Evolutionary conservation across 2,888 invertebrate genomes (phyloP).

Genomic region (Caenorhabditis wallacei): DNA sequence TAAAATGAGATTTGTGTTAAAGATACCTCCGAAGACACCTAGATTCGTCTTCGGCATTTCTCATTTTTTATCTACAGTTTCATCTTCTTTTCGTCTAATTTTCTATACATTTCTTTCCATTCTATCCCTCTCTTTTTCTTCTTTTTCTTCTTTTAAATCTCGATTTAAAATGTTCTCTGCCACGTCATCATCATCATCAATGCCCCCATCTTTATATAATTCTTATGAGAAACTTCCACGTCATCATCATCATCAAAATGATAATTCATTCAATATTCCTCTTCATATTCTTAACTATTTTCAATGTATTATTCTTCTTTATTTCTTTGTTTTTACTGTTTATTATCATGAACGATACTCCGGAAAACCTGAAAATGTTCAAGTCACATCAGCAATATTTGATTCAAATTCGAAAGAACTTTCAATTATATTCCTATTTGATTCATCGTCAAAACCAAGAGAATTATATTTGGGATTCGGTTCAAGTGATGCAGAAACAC

Average conservation of each 20-base stretch:
- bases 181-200: conserved; percentile 44
- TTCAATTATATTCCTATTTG: conserved; percentile 37
- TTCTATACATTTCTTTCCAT: conserved; percentile 28
- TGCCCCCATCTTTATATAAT: conserved; percentile 22
- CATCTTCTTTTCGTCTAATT: conserved; percentile 40
- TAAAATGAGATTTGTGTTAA: conserved; percentile 4
- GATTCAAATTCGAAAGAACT: conserved; percentile 27
- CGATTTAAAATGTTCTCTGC: conserved; percentile 40
- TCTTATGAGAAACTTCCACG: conserved; percentile 36
- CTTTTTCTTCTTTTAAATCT: conserved; percentile 23
- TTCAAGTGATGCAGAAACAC: conserved; percentile 24
- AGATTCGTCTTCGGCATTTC: conserved; percentile 30
- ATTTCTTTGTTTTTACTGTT: conserved; percentile 47
- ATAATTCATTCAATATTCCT: conserved; percentile 19
- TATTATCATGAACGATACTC: conserved; percentile 37
- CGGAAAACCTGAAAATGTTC: conserved; percentile 33
- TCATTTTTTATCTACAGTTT: conserved; percentile 30
- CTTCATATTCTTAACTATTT: conserved; percentile 42
- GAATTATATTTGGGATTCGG: conserved; percentile 29
- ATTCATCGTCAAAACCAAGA: conserved; percentile 10
- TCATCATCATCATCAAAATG: conserved; percentile 24
- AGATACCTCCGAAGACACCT: conserved; percentile 35
- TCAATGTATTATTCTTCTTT: conserved; percentile 43
- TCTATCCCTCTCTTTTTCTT: conserved; percentile 24
- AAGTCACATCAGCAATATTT: conserved; percentile 42